Base-by-base conservation (phyloP, 2,888 invertebrate species). In the Pomacea canaliculata region DNA sequence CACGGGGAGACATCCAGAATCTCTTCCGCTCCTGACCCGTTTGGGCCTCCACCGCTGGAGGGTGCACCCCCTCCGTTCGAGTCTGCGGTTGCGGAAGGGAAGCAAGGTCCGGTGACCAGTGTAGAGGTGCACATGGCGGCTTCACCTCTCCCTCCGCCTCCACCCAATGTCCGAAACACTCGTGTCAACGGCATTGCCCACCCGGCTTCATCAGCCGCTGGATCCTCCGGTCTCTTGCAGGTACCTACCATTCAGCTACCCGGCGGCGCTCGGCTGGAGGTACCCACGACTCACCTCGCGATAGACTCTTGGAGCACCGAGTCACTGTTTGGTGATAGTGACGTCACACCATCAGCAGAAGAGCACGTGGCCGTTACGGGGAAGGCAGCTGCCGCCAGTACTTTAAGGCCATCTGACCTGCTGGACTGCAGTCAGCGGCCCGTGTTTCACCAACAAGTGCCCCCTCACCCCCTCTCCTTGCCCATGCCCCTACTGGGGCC, bases 41-140 rank as follows among this genome's bases (percentile, higher is more conserved):
- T 13, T 51, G 23, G 16, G 59, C 66, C 77, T 46, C 62, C 73
- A 0, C 23, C 70, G 9, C 46, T 65, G 56, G 70, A 72, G 19
- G 49, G 72, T 49, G 67, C 56, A 12, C 71, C 68, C 51, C 70
- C 75, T 51, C 56, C 69, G 37, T 68, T 62, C 51, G 51, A 56
- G 51, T 56, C 7, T 56, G 76, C 73, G 7, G 75, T 70, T 62
- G 67, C 71, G 67, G 76, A 77, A 19, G 70, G 74, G 18, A 81
- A 78, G 48, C 79, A 80, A 68, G 81, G 81, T 46, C 81, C 83
- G 48, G 69, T 82, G 46, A 81, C 83, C 27, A 79, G 78, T 73
- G 83, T 82, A 13, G 83, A 84, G 60, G 80, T 84, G 18, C 83
- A 84, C 76, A 83, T 83, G 78, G 83, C 83, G 48, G 86, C 87